Percentiles rank a stretch among this genome's conserved stretches.
Evolutionary conservation across 2,888 invertebrate genomes (phyloP).

Genomic region (Callimorpha dominula): DNA sequence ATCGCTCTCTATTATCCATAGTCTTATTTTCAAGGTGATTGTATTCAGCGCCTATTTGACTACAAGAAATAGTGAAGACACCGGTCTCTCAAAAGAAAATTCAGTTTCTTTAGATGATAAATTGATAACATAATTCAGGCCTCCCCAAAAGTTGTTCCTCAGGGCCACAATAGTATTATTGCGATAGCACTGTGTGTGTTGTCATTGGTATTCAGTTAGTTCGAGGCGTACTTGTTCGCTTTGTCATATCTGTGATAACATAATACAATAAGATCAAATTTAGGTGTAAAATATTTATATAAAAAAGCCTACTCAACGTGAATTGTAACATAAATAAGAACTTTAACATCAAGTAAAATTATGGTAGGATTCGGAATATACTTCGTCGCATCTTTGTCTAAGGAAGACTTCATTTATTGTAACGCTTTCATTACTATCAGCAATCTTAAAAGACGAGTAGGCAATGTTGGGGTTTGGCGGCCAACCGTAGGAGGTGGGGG

Average conservation of each 20-base stretch:
- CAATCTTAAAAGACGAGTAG: constrained; percentile 29
- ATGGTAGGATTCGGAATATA: not conserved
- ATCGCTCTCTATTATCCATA: constrained; percentile 2
- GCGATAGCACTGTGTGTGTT: not conserved
- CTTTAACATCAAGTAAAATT: not conserved
- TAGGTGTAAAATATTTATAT: not conserved
- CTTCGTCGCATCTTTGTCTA: not conserved
- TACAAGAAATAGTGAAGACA: not conserved
- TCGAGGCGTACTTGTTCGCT: not conserved
- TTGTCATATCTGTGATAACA: not conserved
- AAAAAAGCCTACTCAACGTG: not conserved
- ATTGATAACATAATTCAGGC: not conserved
- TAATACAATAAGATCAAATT: not conserved
- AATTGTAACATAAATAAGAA: not conserved
- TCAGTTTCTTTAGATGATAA: not conserved
- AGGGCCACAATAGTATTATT: not conserved
- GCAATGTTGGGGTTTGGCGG: constrained; percentile 1
- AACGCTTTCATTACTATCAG: constrained; percentile 20
- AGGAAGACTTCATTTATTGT: constrained; percentile 8
- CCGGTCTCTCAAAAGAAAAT: not conserved
- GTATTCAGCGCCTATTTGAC: constrained; percentile 1
- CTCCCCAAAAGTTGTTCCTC: not conserved
- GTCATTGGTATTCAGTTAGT: not conserved
- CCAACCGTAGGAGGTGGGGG: not conserved
- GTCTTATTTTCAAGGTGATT: not conserved